Evolutionary conservation across 2,797 vertebrate genomes (phyloP).

Genomic region (Sternotherus odoratus): DNA sequence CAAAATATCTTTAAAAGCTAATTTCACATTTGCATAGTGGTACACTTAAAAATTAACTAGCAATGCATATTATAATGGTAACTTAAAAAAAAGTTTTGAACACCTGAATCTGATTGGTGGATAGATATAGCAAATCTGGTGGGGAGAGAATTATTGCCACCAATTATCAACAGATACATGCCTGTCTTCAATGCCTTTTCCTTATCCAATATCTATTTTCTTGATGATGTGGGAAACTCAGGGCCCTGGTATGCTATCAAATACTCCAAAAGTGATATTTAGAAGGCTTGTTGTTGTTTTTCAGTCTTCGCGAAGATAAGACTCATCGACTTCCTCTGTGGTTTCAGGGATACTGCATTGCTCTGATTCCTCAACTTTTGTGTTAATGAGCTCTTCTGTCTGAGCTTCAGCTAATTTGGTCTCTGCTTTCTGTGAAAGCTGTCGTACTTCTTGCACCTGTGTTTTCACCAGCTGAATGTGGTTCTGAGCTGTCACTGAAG

Average conservation of each 20-base stretch:
- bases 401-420: constrained; percentile 89
- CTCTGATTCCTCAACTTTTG: constrained; percentile 48
- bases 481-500: constrained; percentile 84
- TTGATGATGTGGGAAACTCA: neutral
- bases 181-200: neutral
- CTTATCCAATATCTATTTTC: neutral
- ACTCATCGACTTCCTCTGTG: constrained; percentile 79
- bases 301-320: constrained; percentile 96
- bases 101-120: neutral
- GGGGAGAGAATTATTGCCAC: accelerated
- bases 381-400: constrained; percentile 89
- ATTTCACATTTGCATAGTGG: constrained; percentile 68
- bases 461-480: constrained; percentile 89
- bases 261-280: accelerated
- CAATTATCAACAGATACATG: neutral
- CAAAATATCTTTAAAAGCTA: neutral
- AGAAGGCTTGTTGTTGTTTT: neutral
- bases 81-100: neutral
- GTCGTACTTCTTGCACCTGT: constrained; percentile 88
- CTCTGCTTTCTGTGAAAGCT: constrained; percentile 88
- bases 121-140: neutral
- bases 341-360: constrained; percentile 13
- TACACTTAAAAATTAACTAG: constrained; percentile 14
- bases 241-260: neutral
- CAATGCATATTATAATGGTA: constrained; percentile 5